These are phyloP conservation scores for Latrodectus elegans DNA, from an alignment of 2,888 invertebrate genomes.

Conservation along the genomic window DNA sequence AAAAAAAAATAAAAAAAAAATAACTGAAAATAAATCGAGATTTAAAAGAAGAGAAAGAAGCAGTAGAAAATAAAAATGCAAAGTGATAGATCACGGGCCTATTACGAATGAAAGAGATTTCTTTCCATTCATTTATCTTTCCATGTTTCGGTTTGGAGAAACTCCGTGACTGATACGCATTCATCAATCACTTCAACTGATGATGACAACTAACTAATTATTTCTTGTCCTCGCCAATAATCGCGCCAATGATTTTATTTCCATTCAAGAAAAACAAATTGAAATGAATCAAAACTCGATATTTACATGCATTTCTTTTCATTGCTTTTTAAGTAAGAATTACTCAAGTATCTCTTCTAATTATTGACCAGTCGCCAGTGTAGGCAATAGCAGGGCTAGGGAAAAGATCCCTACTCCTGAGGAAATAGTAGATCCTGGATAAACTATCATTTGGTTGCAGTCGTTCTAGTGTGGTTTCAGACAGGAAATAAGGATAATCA, in stretches of 20 bases:
- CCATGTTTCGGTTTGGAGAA: slow-evolving; percentile 15
- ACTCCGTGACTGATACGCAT: slow-evolving; percentile 56
- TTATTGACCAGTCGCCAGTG: no score
- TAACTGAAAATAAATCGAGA: neutral
- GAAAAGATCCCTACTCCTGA: no score
- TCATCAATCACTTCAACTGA: slow-evolving; percentile 59
- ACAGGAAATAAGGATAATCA: no score
- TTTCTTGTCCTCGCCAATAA: slow-evolving; percentile 51
- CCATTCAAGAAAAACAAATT: neutral
- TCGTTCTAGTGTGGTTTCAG: no score
- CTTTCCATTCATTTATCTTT: slow-evolving; percentile 66
- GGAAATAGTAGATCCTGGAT: no score
- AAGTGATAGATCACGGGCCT: slow-evolving; percentile 67
- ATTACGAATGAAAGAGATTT: slow-evolving; percentile 67
- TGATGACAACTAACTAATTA: slow-evolving; percentile 66
- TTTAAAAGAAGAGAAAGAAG: neutral
- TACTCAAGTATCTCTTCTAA: no score
- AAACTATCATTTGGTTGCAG: no score
- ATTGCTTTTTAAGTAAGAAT: no score
- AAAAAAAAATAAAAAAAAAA: slow-evolving; percentile 1
- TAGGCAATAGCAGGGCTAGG: no score
- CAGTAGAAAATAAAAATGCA: slow-evolving; percentile 19
- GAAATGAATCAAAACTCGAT: no score
- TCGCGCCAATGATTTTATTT: slow-evolving; percentile 23
- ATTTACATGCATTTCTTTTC: no score